Evolutionary conservation across 2,113 vertebrate species (phyloP).

Genomic region (Ictalurus punctatus): DNA sequence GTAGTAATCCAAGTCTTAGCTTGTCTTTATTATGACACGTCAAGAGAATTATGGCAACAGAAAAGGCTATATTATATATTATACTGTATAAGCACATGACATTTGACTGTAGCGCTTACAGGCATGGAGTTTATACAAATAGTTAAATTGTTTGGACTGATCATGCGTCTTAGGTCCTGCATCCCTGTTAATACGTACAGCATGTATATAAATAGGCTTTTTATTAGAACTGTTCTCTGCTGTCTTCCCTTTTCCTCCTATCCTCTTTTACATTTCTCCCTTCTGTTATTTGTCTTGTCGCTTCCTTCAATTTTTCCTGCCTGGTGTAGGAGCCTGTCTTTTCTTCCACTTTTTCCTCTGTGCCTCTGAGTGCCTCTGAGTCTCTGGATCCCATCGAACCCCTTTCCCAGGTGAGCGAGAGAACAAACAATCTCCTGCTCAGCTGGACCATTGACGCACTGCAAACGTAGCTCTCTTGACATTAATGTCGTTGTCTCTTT

Average conservation of each 20-base stretch:
- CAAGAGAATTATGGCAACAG: neutral
- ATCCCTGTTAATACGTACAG: neutral
- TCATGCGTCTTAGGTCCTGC: neutral
- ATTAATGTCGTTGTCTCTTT: neutral
- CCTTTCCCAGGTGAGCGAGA: conserved; percentile 63
- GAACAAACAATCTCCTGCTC: neutral
- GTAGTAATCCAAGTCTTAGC: neutral
- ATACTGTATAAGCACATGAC: neutral
- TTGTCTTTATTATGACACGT: neutral
- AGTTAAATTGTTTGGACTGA: neutral
- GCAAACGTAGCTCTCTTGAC: neutral
- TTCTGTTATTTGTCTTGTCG: conserved; percentile 10
- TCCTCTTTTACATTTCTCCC: conserved; percentile 21
- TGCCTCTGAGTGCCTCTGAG: conserved; percentile 49
- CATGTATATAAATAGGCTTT: neutral
- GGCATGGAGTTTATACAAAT: neutral
- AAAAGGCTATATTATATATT: neutral
- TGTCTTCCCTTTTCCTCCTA: neutral
- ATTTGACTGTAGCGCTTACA: neutral
- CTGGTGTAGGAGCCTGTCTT: conserved; percentile 63
- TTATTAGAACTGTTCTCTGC: neutral
- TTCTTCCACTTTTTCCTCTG: conserved; percentile 59
- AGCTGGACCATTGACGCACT: neutral
- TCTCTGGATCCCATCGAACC: conserved; percentile 52
- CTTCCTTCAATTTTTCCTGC: neutral